Evolutionary conservation across 2,888 invertebrate species (phyloP).

Genomic region (Oscheius sp.): DNA sequence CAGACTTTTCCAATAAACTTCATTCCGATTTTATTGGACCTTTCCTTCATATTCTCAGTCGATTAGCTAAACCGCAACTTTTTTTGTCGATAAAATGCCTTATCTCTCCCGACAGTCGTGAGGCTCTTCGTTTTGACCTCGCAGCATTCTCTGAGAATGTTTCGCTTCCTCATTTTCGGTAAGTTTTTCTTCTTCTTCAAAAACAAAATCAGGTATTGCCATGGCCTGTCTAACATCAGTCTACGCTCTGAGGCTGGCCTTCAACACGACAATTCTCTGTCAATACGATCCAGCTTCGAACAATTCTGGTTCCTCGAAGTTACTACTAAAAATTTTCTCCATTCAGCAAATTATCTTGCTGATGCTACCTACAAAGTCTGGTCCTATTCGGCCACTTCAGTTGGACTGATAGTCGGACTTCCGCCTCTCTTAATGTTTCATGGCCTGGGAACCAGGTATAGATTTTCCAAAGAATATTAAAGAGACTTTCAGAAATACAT

Average conservation of each 20-base stretch:
- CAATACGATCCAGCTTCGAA: constrained; percentile 37
- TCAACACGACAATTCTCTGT: constrained; percentile 51
- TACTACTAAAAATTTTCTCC: background rate
- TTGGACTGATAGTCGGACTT: constrained; percentile 45
- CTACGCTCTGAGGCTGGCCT: constrained; percentile 48
- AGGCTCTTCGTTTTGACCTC: too few relatives aligned
- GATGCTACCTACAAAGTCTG: constrained; percentile 43
- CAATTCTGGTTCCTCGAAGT: background rate
- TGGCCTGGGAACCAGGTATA: constrained; percentile 45
- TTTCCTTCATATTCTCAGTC: too few relatives aligned
- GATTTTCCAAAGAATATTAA: background rate
- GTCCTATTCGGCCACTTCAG: constrained; percentile 43
- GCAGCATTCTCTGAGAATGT: background rate
- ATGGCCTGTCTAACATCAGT: constrained; percentile 44
- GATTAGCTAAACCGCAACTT: too few relatives aligned
- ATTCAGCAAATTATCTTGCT: constrained; percentile 42
- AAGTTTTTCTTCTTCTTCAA: background rate
- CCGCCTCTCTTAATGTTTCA: constrained; percentile 45
- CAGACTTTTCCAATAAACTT: too few relatives aligned
- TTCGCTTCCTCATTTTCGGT: constrained; percentile 2
- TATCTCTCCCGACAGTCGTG: too few relatives aligned
- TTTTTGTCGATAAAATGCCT: too few relatives aligned
- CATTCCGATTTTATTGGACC: background rate
- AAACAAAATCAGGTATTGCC: constrained; percentile 36
- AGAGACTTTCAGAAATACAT: background rate